Percentiles rank a stretch among this genome's conserved stretches.
These are phyloP conservation scores for Triplophysa yarkandensis DNA, from an alignment of 2,797 vertebrate species.

Conservation along the genomic window DNA sequence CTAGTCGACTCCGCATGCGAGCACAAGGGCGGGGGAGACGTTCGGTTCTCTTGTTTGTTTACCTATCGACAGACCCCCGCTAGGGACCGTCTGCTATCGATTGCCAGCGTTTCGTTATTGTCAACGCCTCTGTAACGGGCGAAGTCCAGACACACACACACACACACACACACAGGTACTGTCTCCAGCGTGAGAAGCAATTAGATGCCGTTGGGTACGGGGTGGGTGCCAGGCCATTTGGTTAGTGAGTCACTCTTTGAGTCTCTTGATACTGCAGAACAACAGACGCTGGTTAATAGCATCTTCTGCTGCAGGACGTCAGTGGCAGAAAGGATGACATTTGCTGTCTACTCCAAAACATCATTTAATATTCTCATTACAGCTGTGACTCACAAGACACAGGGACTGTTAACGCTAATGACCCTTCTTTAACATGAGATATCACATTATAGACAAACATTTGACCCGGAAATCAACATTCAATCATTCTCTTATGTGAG, in stretches of 20 bases:
- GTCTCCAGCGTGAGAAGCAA: conserved; percentile 8
- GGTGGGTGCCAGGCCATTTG: conserved; percentile 30
- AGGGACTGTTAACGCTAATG: conserved; percentile 40
- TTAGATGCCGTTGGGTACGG: conserved; percentile 10
- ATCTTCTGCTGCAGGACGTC: conserved; percentile 52
- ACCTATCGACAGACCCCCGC: conserved; percentile 70
- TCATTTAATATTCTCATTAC: conserved; percentile 29
- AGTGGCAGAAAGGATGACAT: conserved; percentile 43
- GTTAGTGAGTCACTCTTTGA: conserved; percentile 59
- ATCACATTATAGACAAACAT: conserved; percentile 11
- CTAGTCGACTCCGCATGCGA: conserved; percentile 59
- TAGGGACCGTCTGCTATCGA: conserved; percentile 74
- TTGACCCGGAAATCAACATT: no score
- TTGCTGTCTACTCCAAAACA: conserved; percentile 39
- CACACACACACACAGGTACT: conserved; percentile 1
- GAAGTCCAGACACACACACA: conserved; percentile 26
- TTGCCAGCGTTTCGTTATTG: conserved; percentile 68
- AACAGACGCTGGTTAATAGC: conserved; percentile 54
- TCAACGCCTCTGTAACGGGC: conserved; percentile 68
- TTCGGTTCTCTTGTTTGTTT: conserved; percentile 67
- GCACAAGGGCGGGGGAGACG: conserved; percentile 14
- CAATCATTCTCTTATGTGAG: no score
- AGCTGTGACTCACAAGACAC: conserved; percentile 54
- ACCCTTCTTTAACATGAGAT: conserved; percentile 24
- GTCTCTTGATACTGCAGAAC: conserved; percentile 53